Base-by-base conservation (phyloP, 1,140 invertebrate species). In the Acyrthosiphon pisum region DNA sequence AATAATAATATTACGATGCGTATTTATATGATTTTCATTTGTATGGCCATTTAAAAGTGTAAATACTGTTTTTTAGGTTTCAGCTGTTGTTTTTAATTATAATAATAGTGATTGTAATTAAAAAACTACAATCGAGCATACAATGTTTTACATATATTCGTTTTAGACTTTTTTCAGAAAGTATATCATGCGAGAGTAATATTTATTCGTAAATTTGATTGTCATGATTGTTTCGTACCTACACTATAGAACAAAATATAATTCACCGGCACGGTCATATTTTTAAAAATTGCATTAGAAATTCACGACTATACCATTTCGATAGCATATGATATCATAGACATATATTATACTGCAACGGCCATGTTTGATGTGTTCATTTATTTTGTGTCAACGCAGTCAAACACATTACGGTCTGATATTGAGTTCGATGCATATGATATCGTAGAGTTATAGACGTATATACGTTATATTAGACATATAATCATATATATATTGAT, bases 331-430 rank as follows among this genome's bases (percentile, higher is more conserved):
- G 9, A 46, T 46, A 41, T 41, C 41, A 41, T 41, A n/a, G n/a
- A n/a, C n/a, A n/a, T n/a, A n/a, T n/a, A n/a, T n/a, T n/a, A 50
- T 50, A 50, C 48, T 50, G 20, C 18, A n/a, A 76, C 60, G 14
- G 14, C 60, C 60, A 76, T 18, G 14, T 76, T n/a, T 76, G 60
- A 76, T 76, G 60, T 76, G 60, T 76, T 76, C 60, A 76, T 76
- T 76, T 76, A 76, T 76, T 76, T 76, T 76, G n/a, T n/a, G 60
- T 76, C 60, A 76, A 76, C 60, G 22, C 60, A 76, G 30, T 76
- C 60, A 18, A 76, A 76, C 60, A 76, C 18, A 68, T 14, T 68
- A 68, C 30, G 30, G 60, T 76, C 60, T 76, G 60, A n/a, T 76
- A 76, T 76, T n/a, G 60, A n/a, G 30, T 35, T 76, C 30, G n/a